Evolutionary conservation across 2,797 vertebrate species (phyloP), one percentile per base, ranked within the genome.

Genomic region (Pseudomugil gertrudae): DNA sequence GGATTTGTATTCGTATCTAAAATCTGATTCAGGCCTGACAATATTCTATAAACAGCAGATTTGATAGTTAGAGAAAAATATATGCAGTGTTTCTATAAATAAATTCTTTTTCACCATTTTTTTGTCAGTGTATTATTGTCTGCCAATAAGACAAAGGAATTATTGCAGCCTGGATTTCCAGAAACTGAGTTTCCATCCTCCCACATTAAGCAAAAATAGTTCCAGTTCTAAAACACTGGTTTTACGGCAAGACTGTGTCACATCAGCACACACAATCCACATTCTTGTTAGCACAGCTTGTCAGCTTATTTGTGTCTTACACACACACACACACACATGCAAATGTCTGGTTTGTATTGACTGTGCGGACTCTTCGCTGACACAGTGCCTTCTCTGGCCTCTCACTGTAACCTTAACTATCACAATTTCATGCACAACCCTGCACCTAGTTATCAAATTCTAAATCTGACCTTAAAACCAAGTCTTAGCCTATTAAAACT

Each of bases 161-260:
- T 78, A 72, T 78, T 83, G 72, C 80, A 78, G 85, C 79, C 82
- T 56, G 48, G 77, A 80, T 83, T 72, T 85, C 68, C 81, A 89
- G 86, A 84, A 78, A 67, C 87, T n/a, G n/a, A 62, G 72, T 70
- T 83, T 57, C 68, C 76, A 53, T 90, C 89, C 91, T 90, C 92
- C 91, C 87, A 93, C 91, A 86, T 75, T 36, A 52, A 83, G 85
- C 88, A 90, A 80, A 90, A 92, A 92, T 91, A 92, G 88, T 87
- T 88, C 78, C 77, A 70, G 68, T 71, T 90, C 69, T 77, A 87
- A 90, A 91, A 88, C 86, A 86, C 59, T 84, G 84, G 88, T 91
- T 86, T 83, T 54, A 71, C 76, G 72, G 68, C 47, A 74, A 68
- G 66, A 58, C 75, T 35, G 63, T 71, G 76, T 74, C 75, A 86